A percentile compares a stretch with the other conserved stretches of the same genome.
These are phyloP conservation scores for Eutrigla gurnardus DNA, from an alignment of 2,797 vertebrate species.

Conservation along the genomic window DNA sequence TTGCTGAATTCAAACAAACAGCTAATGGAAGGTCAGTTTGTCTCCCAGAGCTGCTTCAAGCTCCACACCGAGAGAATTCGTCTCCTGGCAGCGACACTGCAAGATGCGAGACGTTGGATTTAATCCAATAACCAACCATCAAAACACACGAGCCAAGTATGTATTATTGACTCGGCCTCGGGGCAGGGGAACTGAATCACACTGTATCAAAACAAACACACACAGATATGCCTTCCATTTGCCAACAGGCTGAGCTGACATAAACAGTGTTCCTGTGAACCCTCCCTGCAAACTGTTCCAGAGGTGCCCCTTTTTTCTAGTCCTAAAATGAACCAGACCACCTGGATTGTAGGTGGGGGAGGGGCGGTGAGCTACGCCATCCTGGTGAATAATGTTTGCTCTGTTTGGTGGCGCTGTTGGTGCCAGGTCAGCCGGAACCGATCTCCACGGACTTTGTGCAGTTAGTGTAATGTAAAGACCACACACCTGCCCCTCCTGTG, in stretches of 20 bases:
- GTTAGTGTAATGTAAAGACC: conserved; percentile 36
- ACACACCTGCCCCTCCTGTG: conserved; percentile 44
- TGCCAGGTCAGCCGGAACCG: conserved; percentile 53
- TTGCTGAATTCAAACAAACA: no score
- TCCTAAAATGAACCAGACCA: conserved; percentile 27
- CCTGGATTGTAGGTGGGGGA: conserved; percentile 18
- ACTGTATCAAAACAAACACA: conserved; percentile 10
- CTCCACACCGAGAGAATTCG: no score
- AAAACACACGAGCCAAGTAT: no score
- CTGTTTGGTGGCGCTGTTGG: conserved; percentile 41
- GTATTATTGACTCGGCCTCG: no score
- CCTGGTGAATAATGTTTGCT: conserved; percentile 35
- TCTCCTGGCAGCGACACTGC: no score
- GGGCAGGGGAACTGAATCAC: conserved; percentile 16
- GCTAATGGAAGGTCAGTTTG: no score
- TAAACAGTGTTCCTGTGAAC: conserved; percentile 4
- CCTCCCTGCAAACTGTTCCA: conserved; percentile 16
- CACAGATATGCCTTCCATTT: neutral
- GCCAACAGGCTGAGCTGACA: conserved; percentile 10
- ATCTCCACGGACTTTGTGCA: conserved; percentile 33
- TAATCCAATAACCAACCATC: no score
- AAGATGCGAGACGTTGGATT: no score
- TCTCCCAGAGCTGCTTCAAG: no score
- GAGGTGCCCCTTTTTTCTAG: neutral
- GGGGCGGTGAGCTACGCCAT: conserved; percentile 1